phyloP scores from a whole-genome alignment of 2,888 invertebrate species.

The Epinotia nisella region DNA sequence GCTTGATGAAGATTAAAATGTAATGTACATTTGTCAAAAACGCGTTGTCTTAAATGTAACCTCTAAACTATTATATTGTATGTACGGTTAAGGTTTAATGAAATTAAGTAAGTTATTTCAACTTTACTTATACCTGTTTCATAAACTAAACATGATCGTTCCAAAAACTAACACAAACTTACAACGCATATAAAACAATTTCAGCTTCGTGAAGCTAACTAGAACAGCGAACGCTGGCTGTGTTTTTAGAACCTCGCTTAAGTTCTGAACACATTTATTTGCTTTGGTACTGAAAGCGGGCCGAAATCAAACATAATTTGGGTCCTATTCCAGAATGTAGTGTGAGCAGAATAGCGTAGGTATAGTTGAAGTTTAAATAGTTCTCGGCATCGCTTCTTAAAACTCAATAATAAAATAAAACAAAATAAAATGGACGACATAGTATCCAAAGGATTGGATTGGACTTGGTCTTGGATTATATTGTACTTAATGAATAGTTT shows the following conservation, averaged over 20 bases:
- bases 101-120: not conserved
- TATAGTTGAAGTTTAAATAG: not conserved
- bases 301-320: constrained; percentile 69
- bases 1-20: too few species aligned
- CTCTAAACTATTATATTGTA: not conserved
- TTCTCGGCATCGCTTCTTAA: too few species aligned
- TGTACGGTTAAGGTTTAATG: not conserved
- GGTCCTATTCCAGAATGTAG: constrained; percentile 58
- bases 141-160: not conserved
- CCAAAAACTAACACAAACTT: not conserved
- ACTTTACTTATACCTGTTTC: not conserved
- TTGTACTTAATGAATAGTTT: too few species aligned
- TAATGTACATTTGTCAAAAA: not conserved
- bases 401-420: too few species aligned
- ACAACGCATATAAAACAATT: not conserved
- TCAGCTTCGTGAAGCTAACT: constrained; percentile 10
- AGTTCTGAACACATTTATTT: constrained; percentile 66
- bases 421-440: too few species aligned
- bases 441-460: too few species aligned
- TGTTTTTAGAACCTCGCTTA: constrained; percentile 57
- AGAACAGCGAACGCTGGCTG: constrained; percentile 51
- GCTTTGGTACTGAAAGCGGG: constrained; percentile 57
- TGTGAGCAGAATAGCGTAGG: constrained; percentile 42
- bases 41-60: not conserved
- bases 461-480: too few species aligned